These are phyloP conservation scores for Ramphastos sulfuratus DNA, from an alignment of 2,113 vertebrate genomes.

Conservation along the genomic window DNA sequence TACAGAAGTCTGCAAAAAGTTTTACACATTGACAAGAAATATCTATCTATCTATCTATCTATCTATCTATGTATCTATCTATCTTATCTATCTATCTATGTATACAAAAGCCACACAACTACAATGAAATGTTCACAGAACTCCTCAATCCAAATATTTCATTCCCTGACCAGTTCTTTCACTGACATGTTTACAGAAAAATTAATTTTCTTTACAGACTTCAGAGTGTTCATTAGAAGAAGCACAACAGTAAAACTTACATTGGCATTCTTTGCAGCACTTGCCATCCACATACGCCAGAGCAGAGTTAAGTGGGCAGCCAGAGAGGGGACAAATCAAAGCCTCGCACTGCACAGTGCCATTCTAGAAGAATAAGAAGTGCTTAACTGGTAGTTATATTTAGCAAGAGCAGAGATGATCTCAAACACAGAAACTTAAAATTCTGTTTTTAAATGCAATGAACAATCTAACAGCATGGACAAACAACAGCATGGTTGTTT, in stretches of 20 bases:
- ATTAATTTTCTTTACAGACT: not conserved
- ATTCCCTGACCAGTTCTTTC: not conserved
- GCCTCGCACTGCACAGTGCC: slow-evolving; percentile 91
- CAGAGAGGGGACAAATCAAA: slow-evolving; percentile 83
- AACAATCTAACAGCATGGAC: slow-evolving; percentile 11
- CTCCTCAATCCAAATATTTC: not conserved
- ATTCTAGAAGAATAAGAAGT: slow-evolving; percentile 81
- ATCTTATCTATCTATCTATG: not conserved
- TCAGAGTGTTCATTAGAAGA: not conserved
- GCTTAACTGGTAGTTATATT: not conserved
- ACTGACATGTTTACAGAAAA: not conserved
- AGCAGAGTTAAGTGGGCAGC: slow-evolving; percentile 84
- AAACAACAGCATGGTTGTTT: not conserved
- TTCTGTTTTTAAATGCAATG: slow-evolving; percentile 27
- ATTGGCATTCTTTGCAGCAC: slow-evolving; percentile 95
- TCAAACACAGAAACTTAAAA: not conserved
- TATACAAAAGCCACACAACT: too few relatives aligned
- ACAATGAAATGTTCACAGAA: too few relatives aligned
- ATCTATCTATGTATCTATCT: too few relatives aligned
- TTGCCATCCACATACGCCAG: slow-evolving; percentile 87
- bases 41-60: not conserved
- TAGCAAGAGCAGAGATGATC: not conserved
- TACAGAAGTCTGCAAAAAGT: not conserved
- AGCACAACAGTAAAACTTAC: slow-evolving; percentile 79
- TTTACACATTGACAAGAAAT: not conserved